phyloP scores from a whole-genome alignment of 2,888 invertebrate species.

The Sialis fuliginosa region DNA sequence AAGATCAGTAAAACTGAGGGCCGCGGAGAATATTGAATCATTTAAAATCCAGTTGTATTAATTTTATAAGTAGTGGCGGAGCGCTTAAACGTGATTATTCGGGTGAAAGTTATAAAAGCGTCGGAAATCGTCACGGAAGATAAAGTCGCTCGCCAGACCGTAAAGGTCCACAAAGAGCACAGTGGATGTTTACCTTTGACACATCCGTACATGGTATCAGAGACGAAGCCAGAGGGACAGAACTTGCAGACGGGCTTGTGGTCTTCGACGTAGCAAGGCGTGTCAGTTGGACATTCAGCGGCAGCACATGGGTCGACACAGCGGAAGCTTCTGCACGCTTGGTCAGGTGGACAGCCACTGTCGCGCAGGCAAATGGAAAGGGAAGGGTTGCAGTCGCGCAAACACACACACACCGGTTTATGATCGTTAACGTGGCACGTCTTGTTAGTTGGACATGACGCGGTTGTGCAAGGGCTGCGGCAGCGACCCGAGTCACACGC shows the following conservation, averaged over 20 bases:
- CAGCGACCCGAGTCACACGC: constrained; percentile 72
- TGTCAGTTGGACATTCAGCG: constrained; percentile 66
- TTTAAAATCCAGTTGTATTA: not conserved
- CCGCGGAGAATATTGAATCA: not conserved
- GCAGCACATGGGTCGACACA: constrained; percentile 81
- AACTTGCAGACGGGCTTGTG: constrained; percentile 92
- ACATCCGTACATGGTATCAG: constrained; percentile 86
- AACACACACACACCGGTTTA: constrained; percentile 70
- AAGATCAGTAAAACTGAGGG: not conserved
- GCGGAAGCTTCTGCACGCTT: constrained; percentile 75
- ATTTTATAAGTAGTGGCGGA: not conserved
- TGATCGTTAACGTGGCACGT: constrained; percentile 79
- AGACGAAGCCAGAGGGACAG: constrained; percentile 85
- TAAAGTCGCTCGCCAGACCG: not conserved
- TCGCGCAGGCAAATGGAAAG: constrained; percentile 79
- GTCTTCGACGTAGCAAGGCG: constrained; percentile 86
- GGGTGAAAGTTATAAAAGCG: not conserved
- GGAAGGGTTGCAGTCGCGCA: constrained; percentile 71
- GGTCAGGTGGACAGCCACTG: constrained; percentile 68
- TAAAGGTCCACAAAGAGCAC: not conserved
- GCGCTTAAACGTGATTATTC: not conserved
- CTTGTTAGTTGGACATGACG: constrained; percentile 63
- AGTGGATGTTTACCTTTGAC: constrained; percentile 68
- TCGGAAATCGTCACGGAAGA: not conserved
- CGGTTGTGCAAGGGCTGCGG: constrained; percentile 66